Base-by-base conservation (phyloP, 2,888 invertebrate genomes). In the Melangyna quadrimaculata region DNA sequence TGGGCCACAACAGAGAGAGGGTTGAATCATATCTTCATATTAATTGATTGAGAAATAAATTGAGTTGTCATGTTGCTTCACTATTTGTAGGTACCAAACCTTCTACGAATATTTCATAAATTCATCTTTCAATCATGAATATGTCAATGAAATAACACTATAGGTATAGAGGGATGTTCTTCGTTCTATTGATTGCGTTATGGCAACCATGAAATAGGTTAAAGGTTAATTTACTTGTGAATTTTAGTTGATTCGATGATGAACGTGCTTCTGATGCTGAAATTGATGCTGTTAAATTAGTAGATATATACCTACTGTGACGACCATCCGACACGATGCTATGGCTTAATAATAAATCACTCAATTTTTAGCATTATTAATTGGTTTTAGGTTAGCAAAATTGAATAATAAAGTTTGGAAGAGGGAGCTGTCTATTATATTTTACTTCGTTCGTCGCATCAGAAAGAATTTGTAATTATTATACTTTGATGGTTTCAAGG, bases 21-120 rank as follows among this genome's bases (percentile, higher is more conserved):
- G 4, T 48, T 4, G 43, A 17, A 22, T 17, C 57, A 29, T 43
- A 45, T 48, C 35, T 14, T 12, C 74, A 4, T 40, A 55, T 61
- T 40, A 65, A 72, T 74, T 79, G 67, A 53, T 84, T 74, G 67
- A 43, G 75, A 24, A 70, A 75, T 71, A 67, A 67, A 79, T 71
- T 71, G 51, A 37, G 17, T 17, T 70, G 48, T 57, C 70, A 55
- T 67, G 55, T 8, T 53, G 71, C 61, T 78, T 55, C 17, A 40
- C 61, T 67, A 53, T 9, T n/a, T n/a, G n/a, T n/a, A n/a, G 8
- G 1, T 19, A 10, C 32, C 17, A 10, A n/a, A n/a, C n/a, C n/a
- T n/a, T n/a, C 32, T 3, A 6, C 32, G 53, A 22, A 45, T 51
- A 24, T 17, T 43, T 37, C 71, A 73, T 40, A 73, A 73, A 72